Base-by-base conservation (phyloP, 1,140 invertebrate species). In the Melitaea cinxia region DNA sequence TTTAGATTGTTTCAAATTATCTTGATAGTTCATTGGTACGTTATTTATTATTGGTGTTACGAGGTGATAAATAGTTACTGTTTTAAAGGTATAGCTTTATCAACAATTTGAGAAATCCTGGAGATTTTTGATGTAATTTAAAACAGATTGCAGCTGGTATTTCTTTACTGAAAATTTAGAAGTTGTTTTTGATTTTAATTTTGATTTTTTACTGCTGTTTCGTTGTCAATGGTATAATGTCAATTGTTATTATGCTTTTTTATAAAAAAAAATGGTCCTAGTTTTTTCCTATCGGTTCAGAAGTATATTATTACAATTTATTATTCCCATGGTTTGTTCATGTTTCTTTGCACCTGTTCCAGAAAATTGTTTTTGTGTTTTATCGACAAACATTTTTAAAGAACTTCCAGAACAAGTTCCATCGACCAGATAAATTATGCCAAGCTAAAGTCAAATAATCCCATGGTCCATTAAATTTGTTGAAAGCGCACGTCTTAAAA, bases 381-480 rank as follows among this genome's bases (percentile, higher is more conserved):
- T 75, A 79, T 77, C 65, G 74, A 65, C 54, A 30, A 45, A 65
- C 61, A 74, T 84, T 81, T 78, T 73, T 74, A 14, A 64, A 62
- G 68, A 72, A 72, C 73, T 73, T 72, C 67, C 70, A 47, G 65
- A 52, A 23, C 55, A 67, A 67, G 55, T 72, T 73, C 76, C 76
- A 84, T 82, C 64, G 68, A 59, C 53, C 68, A 77, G 73, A 82
- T 82, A 84, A 84, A 82, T 83, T 81, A 78, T 78, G 68, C 68
- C 30, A 56, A 76, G 74, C 80, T 75, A 77, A 61, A 82, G 73
- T 78, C 74, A 75, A 82, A 82, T 84, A 80, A 81, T 82, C 81
- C 74, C 70, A 72, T 70, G 75, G 71, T 80, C 75, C 77, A 83
- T 80, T 80, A 82, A 78, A 77, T 45, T 39, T 71, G 67, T 72